A percentile compares a stretch with the other conserved stretches of the same genome.
These are phyloP conservation scores for Heliconius hermathena DNA, from an alignment of 1,140 invertebrate species.

Conservation along the genomic window DNA sequence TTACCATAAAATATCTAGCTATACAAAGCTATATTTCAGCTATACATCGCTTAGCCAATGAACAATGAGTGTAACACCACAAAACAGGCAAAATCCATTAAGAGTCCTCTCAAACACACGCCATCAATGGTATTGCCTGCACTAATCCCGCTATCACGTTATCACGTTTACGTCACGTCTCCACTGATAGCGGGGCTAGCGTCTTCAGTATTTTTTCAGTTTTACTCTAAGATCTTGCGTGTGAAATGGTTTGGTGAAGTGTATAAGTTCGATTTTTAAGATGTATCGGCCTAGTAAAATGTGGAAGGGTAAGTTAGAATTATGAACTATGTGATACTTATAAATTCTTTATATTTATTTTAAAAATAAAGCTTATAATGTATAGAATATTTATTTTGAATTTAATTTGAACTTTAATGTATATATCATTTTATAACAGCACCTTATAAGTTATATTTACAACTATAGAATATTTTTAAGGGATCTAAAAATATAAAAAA, in stretches of 20 bases:
- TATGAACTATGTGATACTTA: neutral
- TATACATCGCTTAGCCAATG: neutral
- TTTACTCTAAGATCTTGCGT: conserved; percentile 28
- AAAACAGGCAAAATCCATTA: conserved; percentile 22
- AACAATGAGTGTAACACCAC: neutral
- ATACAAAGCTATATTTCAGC: neutral
- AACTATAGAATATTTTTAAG: too few species aligned
- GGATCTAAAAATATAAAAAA: too few species aligned
- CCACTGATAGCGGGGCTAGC: conserved; percentile 45
- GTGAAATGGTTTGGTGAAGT: conserved; percentile 39
- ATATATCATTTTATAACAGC: too few species aligned
- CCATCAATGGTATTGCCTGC: conserved; percentile 43
- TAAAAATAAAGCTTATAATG: too few species aligned
- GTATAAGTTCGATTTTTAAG: conserved; percentile 2
- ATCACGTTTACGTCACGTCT: conserved; percentile 52
- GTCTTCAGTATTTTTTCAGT: conserved; percentile 41
- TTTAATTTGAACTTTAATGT: too few species aligned
- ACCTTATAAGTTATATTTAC: too few species aligned
- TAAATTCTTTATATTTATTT: neutral
- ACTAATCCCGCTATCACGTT: conserved; percentile 46
- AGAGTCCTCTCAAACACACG: conserved; percentile 17
- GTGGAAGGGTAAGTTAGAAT: conserved; percentile 46
- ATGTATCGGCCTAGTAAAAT: conserved; percentile 48
- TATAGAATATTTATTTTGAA: too few species aligned
- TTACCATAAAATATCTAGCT: too few species aligned